phyloP scores from a whole-genome alignment of 2,113 vertebrate genomes.

The Sorex fumeus region DNA sequence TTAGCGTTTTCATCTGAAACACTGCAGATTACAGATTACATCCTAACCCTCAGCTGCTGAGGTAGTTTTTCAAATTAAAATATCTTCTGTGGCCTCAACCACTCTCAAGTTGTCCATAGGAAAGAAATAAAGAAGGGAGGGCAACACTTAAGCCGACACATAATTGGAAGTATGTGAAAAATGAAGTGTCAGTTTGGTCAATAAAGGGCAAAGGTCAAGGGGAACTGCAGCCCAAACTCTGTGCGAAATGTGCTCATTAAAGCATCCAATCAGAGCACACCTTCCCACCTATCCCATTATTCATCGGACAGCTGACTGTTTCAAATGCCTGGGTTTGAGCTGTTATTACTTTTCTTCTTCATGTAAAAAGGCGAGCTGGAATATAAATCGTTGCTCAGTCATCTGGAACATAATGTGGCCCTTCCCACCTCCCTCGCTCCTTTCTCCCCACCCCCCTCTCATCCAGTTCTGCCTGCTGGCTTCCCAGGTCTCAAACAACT shows the following conservation, averaged over 20 bases:
- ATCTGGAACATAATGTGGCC: slow-evolving; percentile 91
- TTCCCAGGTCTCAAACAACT: slow-evolving; percentile 90
- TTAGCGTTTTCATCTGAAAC: slow-evolving; percentile 81
- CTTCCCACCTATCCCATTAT: slow-evolving; percentile 94
- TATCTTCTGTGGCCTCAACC: slow-evolving; percentile 89
- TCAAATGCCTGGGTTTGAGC: slow-evolving; percentile 86
- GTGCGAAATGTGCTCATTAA: slow-evolving; percentile 96
- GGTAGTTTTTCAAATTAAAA: slow-evolving; percentile 92
- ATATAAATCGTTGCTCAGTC: slow-evolving; percentile 91
- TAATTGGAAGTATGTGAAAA: slow-evolving; percentile 99
- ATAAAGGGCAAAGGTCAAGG: slow-evolving; percentile 98
- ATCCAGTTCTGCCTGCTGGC: slow-evolving; percentile 89
- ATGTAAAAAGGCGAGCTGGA: slow-evolving; percentile 87
- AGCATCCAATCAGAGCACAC: slow-evolving; percentile 93
- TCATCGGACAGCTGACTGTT: slow-evolving; percentile 92
- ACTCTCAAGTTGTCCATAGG: slow-evolving; percentile 88
- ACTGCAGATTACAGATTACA: slow-evolving; percentile 89
- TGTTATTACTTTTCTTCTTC: slow-evolving; percentile 91
- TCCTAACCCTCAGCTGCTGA: slow-evolving; percentile 86
- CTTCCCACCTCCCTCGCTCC: slow-evolving; percentile 76
- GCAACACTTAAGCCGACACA: slow-evolving; percentile 91
- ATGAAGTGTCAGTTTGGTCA: slow-evolving; percentile 99
- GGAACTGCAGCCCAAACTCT: slow-evolving; percentile 93
- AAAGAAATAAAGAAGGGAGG: slow-evolving; percentile 91
- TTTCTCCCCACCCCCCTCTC: slow-evolving; percentile 67